Base-by-base conservation (phyloP, 2,888 invertebrate genomes). In the Ypsolopha sequella region DNA sequence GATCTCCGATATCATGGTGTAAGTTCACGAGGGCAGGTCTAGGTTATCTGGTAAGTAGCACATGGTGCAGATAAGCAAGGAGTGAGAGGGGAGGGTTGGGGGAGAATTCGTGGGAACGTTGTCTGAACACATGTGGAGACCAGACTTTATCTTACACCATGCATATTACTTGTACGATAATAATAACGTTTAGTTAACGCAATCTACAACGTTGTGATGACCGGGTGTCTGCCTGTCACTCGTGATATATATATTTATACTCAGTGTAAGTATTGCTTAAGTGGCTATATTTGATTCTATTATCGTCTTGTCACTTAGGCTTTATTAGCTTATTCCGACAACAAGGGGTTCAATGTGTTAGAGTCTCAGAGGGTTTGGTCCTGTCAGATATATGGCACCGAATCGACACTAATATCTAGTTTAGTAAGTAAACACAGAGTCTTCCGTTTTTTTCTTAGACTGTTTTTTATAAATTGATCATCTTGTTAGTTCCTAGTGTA, bases 111-210 rank as follows among this genome's bases (percentile, higher is more conserved):
- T 82, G 84, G 81, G 85, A 84, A 84, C 77, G 61, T 54, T 66
- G 67, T 68, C 60, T 56, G 61, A 72, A 72, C 81, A 81, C 85
- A 84, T 84, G 66, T 84, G 85, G 79, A 73, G 65, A 70, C 71
- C 85, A 86, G 84, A 81, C 84, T 84, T 46, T 47, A 80, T 80
- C 78, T 72, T 64, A 66, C 63, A 63, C 69, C 69, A 72, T 68
- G 70, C 68, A 70, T 71, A 75, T 72, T 74, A 76, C 62, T 69
- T 73, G 76, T 72, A 70, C 70, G 64, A 73, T 79, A 78, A 81
- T 80, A 81, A 76, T 76, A 76, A 75, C 65, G 64, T 73, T 80
- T 72, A 74, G 73, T 74, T 74, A 74, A 76, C 70, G 50, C 34
- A 44, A 35, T 44, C 41, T 43, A 43, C 44, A 7, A 50, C 24